A percentile compares a stretch with the other conserved stretches of the same genome.
Evolutionary conservation across 2,113 vertebrate species (phyloP).

Genomic region (Ictalurus furcatus): DNA sequence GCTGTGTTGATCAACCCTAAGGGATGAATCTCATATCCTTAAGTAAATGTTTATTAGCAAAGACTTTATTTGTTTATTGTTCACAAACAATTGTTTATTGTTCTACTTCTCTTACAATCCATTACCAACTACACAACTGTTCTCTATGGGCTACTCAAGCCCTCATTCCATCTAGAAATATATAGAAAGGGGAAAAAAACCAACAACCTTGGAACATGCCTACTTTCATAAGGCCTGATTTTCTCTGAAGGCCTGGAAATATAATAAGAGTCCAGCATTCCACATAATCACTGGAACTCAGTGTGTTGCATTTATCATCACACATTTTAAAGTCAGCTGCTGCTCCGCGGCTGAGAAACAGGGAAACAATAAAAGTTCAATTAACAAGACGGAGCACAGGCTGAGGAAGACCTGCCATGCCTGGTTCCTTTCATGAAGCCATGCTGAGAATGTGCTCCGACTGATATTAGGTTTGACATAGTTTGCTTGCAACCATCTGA

Average conservation of each 20-base stretch:
- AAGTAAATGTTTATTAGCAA: not conserved
- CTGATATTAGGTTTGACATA: slow-evolving; percentile 56
- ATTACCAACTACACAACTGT: not conserved
- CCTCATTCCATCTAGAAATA: slow-evolving; percentile 1
- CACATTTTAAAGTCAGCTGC: slow-evolving; percentile 31
- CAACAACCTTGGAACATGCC: slow-evolving; percentile 12
- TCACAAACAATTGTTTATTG: slow-evolving; percentile 3
- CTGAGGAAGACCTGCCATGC: slow-evolving; percentile 51
- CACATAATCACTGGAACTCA: slow-evolving; percentile 48
- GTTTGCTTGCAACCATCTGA: slow-evolving; percentile 53
- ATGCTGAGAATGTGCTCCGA: slow-evolving; percentile 41
- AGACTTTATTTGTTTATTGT: slow-evolving; percentile 6
- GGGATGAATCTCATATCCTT: not conserved
- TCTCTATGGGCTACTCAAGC: not conserved
- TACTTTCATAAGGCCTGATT: slow-evolving; percentile 37
- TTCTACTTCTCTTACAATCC: not conserved
- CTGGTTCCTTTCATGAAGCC: slow-evolving; percentile 36
- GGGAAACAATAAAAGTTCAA: slow-evolving; percentile 60
- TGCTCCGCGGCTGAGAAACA: slow-evolving; percentile 33
- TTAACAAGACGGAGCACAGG: slow-evolving; percentile 54
- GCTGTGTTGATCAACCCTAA: not conserved
- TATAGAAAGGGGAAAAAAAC: not conserved
- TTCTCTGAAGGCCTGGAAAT: slow-evolving; percentile 38
- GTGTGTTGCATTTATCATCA: slow-evolving; percentile 54
- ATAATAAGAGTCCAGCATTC: slow-evolving; percentile 45